Conservation (phyloP, 2,797 vertebrate genomes). For the Amblyraja radiata region DNA sequence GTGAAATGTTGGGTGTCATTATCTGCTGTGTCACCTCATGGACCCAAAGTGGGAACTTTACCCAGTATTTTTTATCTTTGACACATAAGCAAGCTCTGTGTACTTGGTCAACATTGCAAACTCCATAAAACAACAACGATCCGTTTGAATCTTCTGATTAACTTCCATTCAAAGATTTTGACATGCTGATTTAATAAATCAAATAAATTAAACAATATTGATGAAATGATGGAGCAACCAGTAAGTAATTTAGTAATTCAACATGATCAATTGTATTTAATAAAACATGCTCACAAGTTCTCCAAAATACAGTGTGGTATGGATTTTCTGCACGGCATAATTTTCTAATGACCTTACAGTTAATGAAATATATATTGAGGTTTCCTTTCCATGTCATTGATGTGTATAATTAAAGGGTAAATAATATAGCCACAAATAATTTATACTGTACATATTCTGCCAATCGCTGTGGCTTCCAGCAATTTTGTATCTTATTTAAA, state of each 20-base stretch:
- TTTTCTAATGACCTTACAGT: conserved; percentile 62
- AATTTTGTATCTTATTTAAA: conserved; percentile 54
- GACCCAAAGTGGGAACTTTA: too few relatives aligned
- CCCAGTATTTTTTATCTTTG: not conserved
- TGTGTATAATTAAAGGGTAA: conserved; percentile 65
- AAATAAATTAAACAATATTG: conserved; percentile 34
- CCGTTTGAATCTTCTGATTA: not conserved
- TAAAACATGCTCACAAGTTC: conserved; percentile 34
- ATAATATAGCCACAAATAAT: conserved; percentile 55
- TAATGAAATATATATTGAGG: conserved; percentile 64
- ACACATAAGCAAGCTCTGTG: not conserved
- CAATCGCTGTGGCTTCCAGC: conserved; percentile 72
- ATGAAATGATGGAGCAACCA: conserved; percentile 24
- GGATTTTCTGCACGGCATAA: conserved; percentile 35
- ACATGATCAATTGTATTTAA: conserved; percentile 37
- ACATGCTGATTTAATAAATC: conserved; percentile 27
- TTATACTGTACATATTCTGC: conserved; percentile 70
- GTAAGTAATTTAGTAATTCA: conserved; percentile 37
- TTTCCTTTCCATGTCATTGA: conserved; percentile 59
- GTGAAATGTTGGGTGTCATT: not conserved
- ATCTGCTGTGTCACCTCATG: not conserved
- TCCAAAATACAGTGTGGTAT: conserved; percentile 32
- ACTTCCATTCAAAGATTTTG: not conserved
- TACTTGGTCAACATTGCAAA: not conserved
- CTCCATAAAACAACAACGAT: not conserved